Evolutionary conservation across 1,140 invertebrate genomes (phyloP).

Genomic region (Triops cancriformis): DNA sequence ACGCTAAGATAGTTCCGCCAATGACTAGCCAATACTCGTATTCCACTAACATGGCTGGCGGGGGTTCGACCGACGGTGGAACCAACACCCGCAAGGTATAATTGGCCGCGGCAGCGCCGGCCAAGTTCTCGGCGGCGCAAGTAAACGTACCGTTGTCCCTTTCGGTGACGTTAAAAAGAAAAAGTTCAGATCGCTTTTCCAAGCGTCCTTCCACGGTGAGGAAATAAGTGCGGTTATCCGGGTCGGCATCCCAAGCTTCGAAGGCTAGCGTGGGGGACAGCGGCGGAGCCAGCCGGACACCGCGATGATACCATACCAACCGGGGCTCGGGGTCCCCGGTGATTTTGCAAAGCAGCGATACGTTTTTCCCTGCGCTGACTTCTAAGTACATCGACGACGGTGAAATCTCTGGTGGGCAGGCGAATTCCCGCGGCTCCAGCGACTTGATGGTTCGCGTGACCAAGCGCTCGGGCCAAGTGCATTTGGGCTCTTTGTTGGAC

Average conservation of each 20-base stretch:
- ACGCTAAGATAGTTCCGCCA: conserved; percentile 50
- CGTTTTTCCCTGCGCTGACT: conserved; percentile 65
- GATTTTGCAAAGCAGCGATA: conserved; percentile 66
- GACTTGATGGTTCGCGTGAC: conserved; percentile 56
- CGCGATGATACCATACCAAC: conserved; percentile 70
- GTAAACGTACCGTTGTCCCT: conserved; percentile 72
- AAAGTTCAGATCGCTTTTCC: conserved; percentile 63
- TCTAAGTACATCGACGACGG: conserved; percentile 61
- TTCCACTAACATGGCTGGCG: conserved; percentile 49
- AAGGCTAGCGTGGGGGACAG: conserved; percentile 18
- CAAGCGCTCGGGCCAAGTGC: conserved; percentile 57
- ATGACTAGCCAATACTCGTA: conserved; percentile 46
- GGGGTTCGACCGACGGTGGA: conserved; percentile 38
- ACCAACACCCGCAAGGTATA: conserved; percentile 63
- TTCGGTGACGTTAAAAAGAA: conserved; percentile 60
- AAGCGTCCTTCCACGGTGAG: conserved; percentile 56
- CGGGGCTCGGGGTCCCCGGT: conserved; percentile 66
- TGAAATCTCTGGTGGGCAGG: conserved; percentile 67
- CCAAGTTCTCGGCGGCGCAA: conserved; percentile 71
- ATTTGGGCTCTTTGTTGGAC: conserved; percentile 60
- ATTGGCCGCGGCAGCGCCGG: conserved; percentile 62
- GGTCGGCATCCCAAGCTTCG: background rate
- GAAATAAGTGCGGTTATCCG: conserved; percentile 42
- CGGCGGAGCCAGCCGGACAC: conserved; percentile 34
- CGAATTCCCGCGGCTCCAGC: conserved; percentile 61